phyloP scores from a whole-genome alignment of 2,797 vertebrate species.

The Morelia viridis region DNA sequence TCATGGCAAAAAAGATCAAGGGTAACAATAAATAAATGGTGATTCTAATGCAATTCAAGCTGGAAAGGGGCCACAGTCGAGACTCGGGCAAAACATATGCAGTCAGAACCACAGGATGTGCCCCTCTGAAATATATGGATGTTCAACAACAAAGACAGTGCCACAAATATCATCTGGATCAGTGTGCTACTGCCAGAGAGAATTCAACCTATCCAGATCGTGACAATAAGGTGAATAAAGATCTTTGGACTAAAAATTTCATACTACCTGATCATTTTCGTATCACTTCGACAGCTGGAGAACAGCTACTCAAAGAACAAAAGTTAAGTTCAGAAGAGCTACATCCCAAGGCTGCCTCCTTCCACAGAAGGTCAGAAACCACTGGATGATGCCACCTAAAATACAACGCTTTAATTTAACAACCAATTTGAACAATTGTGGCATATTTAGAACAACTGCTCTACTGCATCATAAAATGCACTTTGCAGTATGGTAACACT shows the following conservation, averaged over 20 bases:
- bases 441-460: not conserved
- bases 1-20: not conserved
- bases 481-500: slow-evolving; percentile 3
- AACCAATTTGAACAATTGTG: not conserved
- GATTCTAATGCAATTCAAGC: not conserved
- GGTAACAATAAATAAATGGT: not conserved
- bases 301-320: not conserved
- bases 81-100: not conserved
- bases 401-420: not conserved
- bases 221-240: not conserved
- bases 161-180: not conserved
- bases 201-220: not conserved
- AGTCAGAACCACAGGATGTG: not conserved
- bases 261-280: not conserved
- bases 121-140: not conserved
- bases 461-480: not conserved
- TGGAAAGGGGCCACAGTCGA: not conserved
- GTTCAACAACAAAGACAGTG: not conserved
- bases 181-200: not conserved
- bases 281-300: not conserved
- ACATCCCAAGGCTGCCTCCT: not conserved
- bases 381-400: not conserved
- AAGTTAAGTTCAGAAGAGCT: not conserved
- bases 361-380: not conserved
- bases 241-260: not conserved